phyloP scores from a whole-genome alignment of 2,113 vertebrate genomes.

The Sakesphorus luctuosus region DNA sequence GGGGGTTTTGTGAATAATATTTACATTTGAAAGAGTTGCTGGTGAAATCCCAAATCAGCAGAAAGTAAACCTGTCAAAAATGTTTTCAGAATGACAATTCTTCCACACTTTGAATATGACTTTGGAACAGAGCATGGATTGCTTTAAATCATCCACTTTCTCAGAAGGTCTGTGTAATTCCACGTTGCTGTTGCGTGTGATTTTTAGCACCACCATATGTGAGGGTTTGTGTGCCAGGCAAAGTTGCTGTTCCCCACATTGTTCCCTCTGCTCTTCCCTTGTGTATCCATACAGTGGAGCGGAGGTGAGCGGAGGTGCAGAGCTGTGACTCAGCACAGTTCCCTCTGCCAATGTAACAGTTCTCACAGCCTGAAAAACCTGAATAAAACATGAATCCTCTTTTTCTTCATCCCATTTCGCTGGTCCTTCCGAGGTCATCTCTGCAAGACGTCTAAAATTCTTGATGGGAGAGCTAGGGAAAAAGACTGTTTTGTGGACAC shows the following conservation, averaged over 20 bases:
- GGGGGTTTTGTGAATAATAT: conserved; percentile 65
- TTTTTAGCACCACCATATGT: neutral
- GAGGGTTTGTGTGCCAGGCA: neutral
- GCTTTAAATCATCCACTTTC: neutral
- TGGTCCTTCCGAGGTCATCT: neutral
- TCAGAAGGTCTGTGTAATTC: conserved; percentile 11
- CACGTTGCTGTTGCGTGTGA: neutral
- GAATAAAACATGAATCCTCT: neutral
- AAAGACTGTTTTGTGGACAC: neutral
- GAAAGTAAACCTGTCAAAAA: conserved; percentile 25
- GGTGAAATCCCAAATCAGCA: conserved; percentile 62
- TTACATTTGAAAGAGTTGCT: conserved; percentile 65
- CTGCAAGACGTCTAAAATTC: neutral
- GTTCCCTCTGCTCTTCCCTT: conserved; percentile 22
- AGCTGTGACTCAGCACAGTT: neutral
- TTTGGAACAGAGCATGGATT: conserved; percentile 12
- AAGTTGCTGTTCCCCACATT: neutral
- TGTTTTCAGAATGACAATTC: neutral
- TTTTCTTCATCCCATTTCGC: neutral
- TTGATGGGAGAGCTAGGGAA: neutral
- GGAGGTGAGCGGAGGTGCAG: neutral
- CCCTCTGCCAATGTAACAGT: neutral
- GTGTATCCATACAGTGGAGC: neutral
- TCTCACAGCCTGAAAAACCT: neutral
- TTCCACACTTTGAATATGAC: conserved; percentile 1